Conservation (phyloP, 2,797 vertebrate genomes). For the Lithobates sylvaticus region DNA sequence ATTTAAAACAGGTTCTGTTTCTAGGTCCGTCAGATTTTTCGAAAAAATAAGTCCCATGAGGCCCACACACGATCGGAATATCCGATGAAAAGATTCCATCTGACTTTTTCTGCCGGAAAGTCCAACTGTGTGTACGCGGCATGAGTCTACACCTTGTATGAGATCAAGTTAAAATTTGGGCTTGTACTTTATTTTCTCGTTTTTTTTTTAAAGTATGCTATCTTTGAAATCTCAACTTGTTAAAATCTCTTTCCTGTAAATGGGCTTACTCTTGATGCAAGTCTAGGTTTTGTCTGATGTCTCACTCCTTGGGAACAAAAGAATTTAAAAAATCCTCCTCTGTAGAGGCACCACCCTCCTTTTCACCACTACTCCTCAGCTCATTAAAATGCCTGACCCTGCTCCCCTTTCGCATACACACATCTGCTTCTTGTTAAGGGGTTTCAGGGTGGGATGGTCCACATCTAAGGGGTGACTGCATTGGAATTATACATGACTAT, state of each 20-base stretch:
- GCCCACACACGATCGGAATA: too few species aligned
- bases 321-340: constrained; percentile 58
- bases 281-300: constrained; percentile 36
- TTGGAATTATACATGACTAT: constrained; percentile 75
- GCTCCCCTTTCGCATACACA: constrained; percentile 69
- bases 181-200: too few species aligned
- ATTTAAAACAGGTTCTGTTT: too few species aligned
- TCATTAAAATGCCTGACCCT: constrained; percentile 64
- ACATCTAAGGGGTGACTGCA: constrained; percentile 71
- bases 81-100: too few species aligned
- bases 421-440: constrained; percentile 82
- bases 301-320: constrained; percentile 57
- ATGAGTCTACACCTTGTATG: too few species aligned
- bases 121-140: too few species aligned
- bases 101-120: too few species aligned
- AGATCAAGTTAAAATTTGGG: too few species aligned
- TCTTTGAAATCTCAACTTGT: background rate
- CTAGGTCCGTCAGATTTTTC: too few species aligned
- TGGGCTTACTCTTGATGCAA: constrained; percentile 32
- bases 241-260: constrained; percentile 38
- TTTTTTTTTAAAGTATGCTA: background rate
- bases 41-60: too few species aligned
- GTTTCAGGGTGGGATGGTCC: constrained; percentile 71
- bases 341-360: constrained; percentile 35
- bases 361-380: constrained; percentile 61